A percentile compares a stretch with the other conserved stretches of the same genome.
Evolutionary conservation across 1,140 invertebrate species (phyloP).

Genomic region (Drosophila kohkoa): DNA sequence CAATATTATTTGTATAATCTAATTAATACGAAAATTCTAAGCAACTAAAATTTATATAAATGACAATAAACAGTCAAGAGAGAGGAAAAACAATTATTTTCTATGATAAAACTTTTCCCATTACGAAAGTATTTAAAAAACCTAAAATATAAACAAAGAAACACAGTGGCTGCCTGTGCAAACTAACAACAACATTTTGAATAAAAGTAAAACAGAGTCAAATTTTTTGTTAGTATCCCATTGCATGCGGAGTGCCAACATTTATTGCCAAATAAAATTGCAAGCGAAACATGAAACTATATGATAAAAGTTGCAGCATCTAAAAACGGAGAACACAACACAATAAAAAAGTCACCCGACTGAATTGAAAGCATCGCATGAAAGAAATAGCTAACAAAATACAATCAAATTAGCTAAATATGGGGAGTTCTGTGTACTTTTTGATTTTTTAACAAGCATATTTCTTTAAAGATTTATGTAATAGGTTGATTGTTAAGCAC

Average conservation of each 20-base stretch:
- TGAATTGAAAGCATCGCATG: constrained; percentile 11
- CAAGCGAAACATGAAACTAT: constrained; percentile 53
- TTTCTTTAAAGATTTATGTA: constrained; percentile 1
- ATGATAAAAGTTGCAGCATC: constrained; percentile 69
- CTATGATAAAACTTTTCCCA: too few species aligned
- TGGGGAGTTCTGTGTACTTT: constrained; percentile 47
- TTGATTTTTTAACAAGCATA: not conserved
- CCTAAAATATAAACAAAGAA: constrained; percentile 1
- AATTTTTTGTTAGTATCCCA: constrained; percentile 20
- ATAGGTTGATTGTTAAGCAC: too few species aligned
- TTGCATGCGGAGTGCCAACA: constrained; percentile 63
- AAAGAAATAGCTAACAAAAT: constrained; percentile 38
- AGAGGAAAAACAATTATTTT: constrained; percentile 17
- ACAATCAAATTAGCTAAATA: constrained; percentile 62
- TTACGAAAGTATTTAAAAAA: constrained; percentile 13
- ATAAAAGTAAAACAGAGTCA: constrained; percentile 56
- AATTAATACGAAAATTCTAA: too few species aligned
- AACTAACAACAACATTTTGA: constrained; percentile 67
- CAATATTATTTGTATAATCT: too few species aligned
- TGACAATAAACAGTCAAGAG: too few species aligned
- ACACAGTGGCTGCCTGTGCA: not conserved
- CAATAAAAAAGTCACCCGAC: not conserved
- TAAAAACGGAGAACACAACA: constrained; percentile 28
- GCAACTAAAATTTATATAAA: too few species aligned
- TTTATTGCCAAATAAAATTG: constrained; percentile 44